phyloP scores from a whole-genome alignment of 2,888 invertebrate species.

The Podabrus alpinus region DNA sequence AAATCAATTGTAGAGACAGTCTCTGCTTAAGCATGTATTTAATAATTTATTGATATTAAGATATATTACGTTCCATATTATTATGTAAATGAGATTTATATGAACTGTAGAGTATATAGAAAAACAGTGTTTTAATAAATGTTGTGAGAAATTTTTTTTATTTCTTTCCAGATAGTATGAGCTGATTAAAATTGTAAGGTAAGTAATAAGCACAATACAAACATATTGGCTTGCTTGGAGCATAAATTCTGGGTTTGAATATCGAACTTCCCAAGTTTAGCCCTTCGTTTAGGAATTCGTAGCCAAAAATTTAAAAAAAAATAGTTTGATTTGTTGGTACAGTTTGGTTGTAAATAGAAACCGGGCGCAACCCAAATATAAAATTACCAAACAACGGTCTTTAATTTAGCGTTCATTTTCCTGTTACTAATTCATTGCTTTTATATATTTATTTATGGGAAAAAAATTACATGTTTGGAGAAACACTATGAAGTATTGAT shows the following conservation, averaged over 20 bases:
- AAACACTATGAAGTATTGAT: background rate
- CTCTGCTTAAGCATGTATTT: conserved; percentile 65
- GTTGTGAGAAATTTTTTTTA: conserved; percentile 48
- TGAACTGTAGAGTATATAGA: conserved; percentile 53
- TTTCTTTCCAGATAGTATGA: background rate
- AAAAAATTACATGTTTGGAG: background rate
- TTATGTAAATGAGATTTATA: conserved; percentile 55
- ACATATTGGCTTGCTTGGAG: too few relatives aligned
- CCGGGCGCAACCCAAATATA: background rate
- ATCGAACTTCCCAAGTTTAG: too few relatives aligned
- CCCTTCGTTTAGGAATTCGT: too few relatives aligned
- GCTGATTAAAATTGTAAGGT: background rate
- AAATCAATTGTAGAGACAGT: conserved; percentile 92
- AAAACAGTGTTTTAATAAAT: conserved; percentile 57
- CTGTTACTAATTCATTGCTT: background rate
- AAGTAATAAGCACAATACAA: too few relatives aligned
- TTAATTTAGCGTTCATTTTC: background rate
- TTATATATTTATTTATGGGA: background rate
- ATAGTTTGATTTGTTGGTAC: too few relatives aligned
- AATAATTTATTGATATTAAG: conserved; percentile 33
- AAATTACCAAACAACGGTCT: background rate
- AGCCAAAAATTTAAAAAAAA: background rate
- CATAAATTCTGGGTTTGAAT: too few relatives aligned
- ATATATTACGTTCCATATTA: conserved; percentile 52
- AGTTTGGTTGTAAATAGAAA: background rate